A percentile compares a stretch with the other conserved stretches of the same genome.
Conservation (phyloP, 2,888 invertebrate genomes). For the Octodonta nipae region DNA sequence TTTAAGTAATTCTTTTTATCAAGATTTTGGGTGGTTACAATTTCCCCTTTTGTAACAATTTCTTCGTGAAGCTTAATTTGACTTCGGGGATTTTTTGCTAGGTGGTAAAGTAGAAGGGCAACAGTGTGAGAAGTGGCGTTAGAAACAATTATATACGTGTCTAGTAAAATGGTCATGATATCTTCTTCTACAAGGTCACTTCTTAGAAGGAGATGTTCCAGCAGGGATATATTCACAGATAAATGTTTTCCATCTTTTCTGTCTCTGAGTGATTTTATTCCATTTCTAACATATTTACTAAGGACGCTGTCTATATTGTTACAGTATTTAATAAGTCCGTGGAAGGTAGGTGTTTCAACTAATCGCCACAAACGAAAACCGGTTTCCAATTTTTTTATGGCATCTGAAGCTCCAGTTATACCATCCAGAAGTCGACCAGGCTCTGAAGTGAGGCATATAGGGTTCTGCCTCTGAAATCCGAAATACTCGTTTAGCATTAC, state of each 20-base stretch:
- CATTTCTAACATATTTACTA: constrained; percentile 44
- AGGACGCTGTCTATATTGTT: constrained; percentile 49
- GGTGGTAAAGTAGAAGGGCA: constrained; percentile 50
- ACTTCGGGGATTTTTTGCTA: constrained; percentile 49
- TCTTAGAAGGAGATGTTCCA: constrained; percentile 43
- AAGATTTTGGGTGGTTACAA: constrained; percentile 17
- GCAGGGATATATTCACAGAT: constrained; percentile 29
- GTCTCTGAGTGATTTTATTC: constrained; percentile 28
- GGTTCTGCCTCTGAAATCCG: constrained; percentile 43
- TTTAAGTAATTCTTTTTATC: constrained; percentile 42
- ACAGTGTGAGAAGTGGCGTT: constrained; percentile 49
- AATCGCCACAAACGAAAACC: constrained; percentile 54
- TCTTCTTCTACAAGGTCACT: constrained; percentile 47
- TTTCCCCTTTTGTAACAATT: constrained; percentile 29
- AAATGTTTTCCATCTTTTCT: constrained; percentile 19
- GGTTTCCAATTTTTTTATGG: constrained; percentile 35
- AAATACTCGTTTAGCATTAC: constrained; percentile 46
- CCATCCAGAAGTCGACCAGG: constrained; percentile 45
- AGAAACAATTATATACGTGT: constrained; percentile 52
- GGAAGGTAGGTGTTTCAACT: constrained; percentile 46
- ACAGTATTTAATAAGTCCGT: constrained; percentile 44
- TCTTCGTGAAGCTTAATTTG: constrained; percentile 53
- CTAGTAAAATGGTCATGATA: constrained; percentile 48
- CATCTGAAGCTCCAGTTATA: constrained; percentile 43
- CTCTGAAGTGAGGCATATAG: constrained; percentile 41